phyloP scores from a whole-genome alignment of 2,113 vertebrate species.

The Meleagris gallopavo region DNA sequence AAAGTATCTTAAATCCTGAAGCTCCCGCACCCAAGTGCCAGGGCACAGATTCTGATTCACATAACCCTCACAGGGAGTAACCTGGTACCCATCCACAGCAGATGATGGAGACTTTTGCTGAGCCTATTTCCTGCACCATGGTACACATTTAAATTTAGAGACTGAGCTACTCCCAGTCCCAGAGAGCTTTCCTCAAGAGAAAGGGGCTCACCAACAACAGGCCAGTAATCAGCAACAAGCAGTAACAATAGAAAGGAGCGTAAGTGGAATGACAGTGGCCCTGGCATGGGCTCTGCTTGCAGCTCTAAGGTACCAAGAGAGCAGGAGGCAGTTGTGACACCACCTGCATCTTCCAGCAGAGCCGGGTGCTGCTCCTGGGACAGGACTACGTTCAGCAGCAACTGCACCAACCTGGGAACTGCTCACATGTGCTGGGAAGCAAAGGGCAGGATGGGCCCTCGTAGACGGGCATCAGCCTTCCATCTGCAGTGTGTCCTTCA shows the following conservation, averaged over 20 bases:
- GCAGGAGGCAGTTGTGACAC: neutral
- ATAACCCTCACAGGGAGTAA: fast-evolving
- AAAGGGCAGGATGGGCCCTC: neutral
- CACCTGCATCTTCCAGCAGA: neutral
- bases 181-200: neutral
- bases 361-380: neutral
- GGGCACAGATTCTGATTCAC: fast-evolving
- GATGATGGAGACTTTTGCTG: neutral
- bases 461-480: neutral
- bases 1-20: neutral
- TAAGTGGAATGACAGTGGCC: neutral
- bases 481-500: neutral
- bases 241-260: neutral
- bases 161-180: neutral
- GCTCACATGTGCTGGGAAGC: neutral
- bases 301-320: neutral
- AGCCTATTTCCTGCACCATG: neutral
- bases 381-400: neutral
- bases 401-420: neutral
- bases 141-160: neutral
- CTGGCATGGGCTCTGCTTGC: neutral
- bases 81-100: neutral
- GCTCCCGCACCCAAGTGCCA: neutral
- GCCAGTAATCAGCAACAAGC: neutral
- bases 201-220: neutral